These are phyloP conservation scores for Cryptotis parvus DNA, from an alignment of 2,113 vertebrate species.

Conservation along the genomic window DNA sequence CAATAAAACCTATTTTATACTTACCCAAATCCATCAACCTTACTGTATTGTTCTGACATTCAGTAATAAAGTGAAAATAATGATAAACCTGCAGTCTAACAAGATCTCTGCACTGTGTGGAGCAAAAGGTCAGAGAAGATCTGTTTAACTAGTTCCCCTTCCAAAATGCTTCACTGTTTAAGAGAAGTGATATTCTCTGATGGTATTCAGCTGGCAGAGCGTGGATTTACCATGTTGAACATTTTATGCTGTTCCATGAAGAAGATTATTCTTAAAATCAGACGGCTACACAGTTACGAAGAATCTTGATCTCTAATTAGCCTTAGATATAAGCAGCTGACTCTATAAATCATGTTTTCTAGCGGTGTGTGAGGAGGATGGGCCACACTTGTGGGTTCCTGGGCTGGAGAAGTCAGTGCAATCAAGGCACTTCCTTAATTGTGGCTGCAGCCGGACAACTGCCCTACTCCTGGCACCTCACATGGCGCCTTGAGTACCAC, in stretches of 20 bases:
- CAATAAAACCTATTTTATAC: not conserved
- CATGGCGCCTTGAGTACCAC: too few species aligned
- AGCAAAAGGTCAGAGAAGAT: conserved; percentile 30
- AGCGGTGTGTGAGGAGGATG: not conserved
- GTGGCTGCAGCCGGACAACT: too few species aligned
- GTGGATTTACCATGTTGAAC: not conserved
- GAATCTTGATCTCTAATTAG: not conserved
- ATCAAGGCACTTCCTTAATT: too few species aligned
- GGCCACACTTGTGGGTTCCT: too few species aligned
- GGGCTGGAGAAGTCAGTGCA: too few species aligned
- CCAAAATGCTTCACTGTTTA: not conserved
- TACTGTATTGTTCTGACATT: conserved; percentile 54
- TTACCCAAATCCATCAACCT: conserved; percentile 24
- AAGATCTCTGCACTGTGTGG: conserved; percentile 21
- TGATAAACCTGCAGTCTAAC: conserved; percentile 6
- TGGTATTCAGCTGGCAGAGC: not conserved
- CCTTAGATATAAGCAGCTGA: not conserved
- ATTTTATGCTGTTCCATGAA: conserved; percentile 24
- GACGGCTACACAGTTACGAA: not conserved
- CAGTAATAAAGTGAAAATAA: conserved; percentile 55
- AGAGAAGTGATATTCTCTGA: not conserved
- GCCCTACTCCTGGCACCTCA: too few species aligned
- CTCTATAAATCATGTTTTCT: not conserved
- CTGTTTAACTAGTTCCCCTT: not conserved
- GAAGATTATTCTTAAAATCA: not conserved